A percentile compares a stretch with the other conserved stretches of the same genome.
These are phyloP conservation scores for Disparrhopalites patrizii DNA, from an alignment of 2,888 invertebrate genomes.

Conservation along the genomic window DNA sequence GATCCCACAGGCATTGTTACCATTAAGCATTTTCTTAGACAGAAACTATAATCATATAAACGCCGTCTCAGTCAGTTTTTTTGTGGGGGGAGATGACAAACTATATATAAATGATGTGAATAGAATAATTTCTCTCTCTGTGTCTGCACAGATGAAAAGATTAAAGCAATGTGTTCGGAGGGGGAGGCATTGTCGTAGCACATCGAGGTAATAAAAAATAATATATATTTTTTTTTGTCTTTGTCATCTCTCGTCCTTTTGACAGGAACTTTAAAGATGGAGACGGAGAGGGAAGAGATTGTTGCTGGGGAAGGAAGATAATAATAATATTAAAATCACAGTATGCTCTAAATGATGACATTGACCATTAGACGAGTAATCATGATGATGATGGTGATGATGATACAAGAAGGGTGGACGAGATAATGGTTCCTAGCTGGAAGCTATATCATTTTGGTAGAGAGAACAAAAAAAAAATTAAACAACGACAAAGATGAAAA, in stretches of 20 bases:
- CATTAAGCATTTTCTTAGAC: too few relatives aligned
- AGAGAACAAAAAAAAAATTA: too few relatives aligned
- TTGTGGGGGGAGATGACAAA: slow-evolving; percentile 3
- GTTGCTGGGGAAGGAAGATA: slow-evolving; percentile 15
- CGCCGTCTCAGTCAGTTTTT: too few relatives aligned
- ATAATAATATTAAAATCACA: slow-evolving; percentile 40
- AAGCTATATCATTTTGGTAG: slow-evolving; percentile 22
- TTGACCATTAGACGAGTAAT: slow-evolving; percentile 34
- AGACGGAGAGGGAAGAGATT: background rate
- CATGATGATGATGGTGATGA: slow-evolving; percentile 33
- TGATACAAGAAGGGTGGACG: slow-evolving; percentile 30
- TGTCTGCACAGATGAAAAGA: slow-evolving; percentile 14
- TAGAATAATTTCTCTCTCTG: background rate
- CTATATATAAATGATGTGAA: background rate
- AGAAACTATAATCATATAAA: too few relatives aligned
- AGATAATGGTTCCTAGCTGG: slow-evolving; percentile 23
- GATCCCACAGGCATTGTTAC: too few relatives aligned
- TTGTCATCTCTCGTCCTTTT: too few relatives aligned
- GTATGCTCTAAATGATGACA: slow-evolving; percentile 35
- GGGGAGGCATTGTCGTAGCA: too few relatives aligned
- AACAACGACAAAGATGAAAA: background rate
- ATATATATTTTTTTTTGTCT: too few relatives aligned
- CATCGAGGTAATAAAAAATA: too few relatives aligned
- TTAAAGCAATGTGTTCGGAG: slow-evolving; percentile 1
- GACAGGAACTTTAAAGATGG: background rate